phyloP scores from a whole-genome alignment of 2,888 invertebrate species.

The Lithophane semibrunnea region DNA sequence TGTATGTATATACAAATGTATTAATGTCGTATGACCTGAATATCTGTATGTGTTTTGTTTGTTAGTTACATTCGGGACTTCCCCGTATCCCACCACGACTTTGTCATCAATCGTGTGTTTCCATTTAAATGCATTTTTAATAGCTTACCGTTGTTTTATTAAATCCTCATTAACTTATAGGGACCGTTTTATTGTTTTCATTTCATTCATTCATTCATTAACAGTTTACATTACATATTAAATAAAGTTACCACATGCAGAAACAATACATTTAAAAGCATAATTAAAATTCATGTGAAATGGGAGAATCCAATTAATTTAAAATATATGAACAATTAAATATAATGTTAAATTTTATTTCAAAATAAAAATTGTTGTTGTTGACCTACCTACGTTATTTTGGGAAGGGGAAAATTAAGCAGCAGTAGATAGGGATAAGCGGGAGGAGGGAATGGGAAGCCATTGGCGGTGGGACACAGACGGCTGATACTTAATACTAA shows the following conservation, averaged over 20 bases:
- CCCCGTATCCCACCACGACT: conserved; percentile 27
- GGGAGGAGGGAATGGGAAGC: too few relatives aligned
- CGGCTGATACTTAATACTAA: too few relatives aligned
- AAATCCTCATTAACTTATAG: not conserved
- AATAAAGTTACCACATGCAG: too few relatives aligned
- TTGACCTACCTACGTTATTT: not conserved
- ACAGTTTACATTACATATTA: too few relatives aligned
- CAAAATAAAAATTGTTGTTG: not conserved
- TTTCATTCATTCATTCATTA: too few relatives aligned
- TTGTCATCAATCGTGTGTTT: conserved; percentile 33
- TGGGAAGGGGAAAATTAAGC: not conserved
- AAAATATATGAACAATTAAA: too few relatives aligned
- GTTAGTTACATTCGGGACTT: conserved; percentile 26
- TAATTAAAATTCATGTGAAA: too few relatives aligned
- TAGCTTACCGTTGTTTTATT: not conserved
- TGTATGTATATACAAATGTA: not conserved
- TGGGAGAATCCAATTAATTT: too few relatives aligned
- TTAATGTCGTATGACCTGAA: not conserved
- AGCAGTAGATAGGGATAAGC: too few relatives aligned
- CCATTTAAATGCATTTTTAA: conserved; percentile 18
- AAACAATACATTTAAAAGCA: too few relatives aligned
- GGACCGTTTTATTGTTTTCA: not conserved
- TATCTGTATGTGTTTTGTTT: not conserved
- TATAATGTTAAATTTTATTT: too few relatives aligned
- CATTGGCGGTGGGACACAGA: too few relatives aligned